Base-by-base conservation (phyloP, 2,797 vertebrate genomes). In the Chloroceryle amazona region DNA sequence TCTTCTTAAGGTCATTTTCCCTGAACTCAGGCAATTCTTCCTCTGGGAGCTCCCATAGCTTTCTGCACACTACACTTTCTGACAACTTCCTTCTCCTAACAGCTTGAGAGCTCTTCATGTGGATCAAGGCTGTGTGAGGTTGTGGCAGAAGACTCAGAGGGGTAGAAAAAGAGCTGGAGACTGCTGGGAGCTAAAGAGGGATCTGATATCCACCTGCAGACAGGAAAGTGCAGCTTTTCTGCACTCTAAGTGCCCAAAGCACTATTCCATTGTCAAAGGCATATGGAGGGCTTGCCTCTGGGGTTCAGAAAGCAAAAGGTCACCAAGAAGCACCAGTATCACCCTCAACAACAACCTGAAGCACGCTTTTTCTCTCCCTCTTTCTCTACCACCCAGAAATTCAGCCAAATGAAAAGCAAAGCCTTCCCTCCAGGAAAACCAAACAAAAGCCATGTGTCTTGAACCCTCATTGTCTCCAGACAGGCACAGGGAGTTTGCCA, bases 361-460 rank as follows among this genome's bases (percentile, higher is more conserved):
- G 79, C 68, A 54, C 1, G 3, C 35, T 41, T 37, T 7, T 47
- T 41, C 72, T 79, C 66, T 62, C 72, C 5, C 37, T 83, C 81
- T 73, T 25, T 82, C 75, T 93, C 80, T 90, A 84, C 93, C 91
- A 95, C 91, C 86, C 87, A 95, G 92, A 93, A 95, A 96, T 83
- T 63, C 86, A 94, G 76, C 75, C 89, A 93, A 96, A 94, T 79
- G 81, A 94, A 95, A 97, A 94, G 80, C 82, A 96, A 93, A 95
- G 87, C 67, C 68, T 90, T 91, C 89, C 90, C 94, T 97, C 79
- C 94, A 96, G 94, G 96, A 97, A 96, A 96, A 84, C 94, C 91
- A 97, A 96, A 95, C 89, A 96, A 94, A 94, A 96, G 89, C 94
- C 92, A 86, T 87, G 93, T 93, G 88, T 91, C 93, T 95, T 92